Evolutionary conservation across 1,140 invertebrate genomes (phyloP).

Genomic region (Ericerus pela): DNA sequence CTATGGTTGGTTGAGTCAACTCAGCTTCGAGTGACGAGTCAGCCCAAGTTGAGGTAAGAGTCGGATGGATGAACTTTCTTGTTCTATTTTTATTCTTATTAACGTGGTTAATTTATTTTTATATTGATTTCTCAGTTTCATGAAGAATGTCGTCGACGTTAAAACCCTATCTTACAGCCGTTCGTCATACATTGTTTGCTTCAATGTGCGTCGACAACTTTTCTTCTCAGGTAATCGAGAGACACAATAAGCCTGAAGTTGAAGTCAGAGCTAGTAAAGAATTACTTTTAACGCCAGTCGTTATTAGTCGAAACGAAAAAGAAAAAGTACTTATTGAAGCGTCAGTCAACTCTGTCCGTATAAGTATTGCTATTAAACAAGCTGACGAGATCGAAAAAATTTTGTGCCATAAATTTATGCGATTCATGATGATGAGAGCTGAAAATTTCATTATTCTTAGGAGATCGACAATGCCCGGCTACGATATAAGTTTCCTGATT

Average conservation of each 20-base stretch:
- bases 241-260: constrained; percentile 99
- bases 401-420: constrained; percentile 95
- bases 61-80: too few relatives aligned
- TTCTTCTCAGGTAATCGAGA: constrained; percentile 94
- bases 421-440: constrained; percentile 99
- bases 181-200: constrained; percentile 89
- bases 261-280: constrained; percentile 93
- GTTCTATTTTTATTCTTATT: too few relatives aligned
- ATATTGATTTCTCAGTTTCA: too few relatives aligned
- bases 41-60: too few relatives aligned
- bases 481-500: constrained; percentile 98
- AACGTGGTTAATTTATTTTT: too few relatives aligned
- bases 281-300: constrained; percentile 83
- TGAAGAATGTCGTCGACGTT: constrained; percentile 74
- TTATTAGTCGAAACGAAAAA: constrained; percentile 94
- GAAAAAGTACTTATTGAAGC: constrained; percentile 89
- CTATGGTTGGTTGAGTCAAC: too few relatives aligned
- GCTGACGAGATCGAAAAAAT: constrained; percentile 98
- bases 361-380: constrained; percentile 86
- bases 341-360: constrained; percentile 87
- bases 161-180: constrained; percentile 90
- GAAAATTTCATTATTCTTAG: constrained; percentile 95
- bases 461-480: constrained; percentile 90
- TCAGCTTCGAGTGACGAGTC: too few relatives aligned
- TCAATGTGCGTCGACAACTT: constrained; percentile 99